These are phyloP conservation scores for Amniataba percoides DNA, from an alignment of 2,797 vertebrate genomes.

Conservation along the genomic window DNA sequence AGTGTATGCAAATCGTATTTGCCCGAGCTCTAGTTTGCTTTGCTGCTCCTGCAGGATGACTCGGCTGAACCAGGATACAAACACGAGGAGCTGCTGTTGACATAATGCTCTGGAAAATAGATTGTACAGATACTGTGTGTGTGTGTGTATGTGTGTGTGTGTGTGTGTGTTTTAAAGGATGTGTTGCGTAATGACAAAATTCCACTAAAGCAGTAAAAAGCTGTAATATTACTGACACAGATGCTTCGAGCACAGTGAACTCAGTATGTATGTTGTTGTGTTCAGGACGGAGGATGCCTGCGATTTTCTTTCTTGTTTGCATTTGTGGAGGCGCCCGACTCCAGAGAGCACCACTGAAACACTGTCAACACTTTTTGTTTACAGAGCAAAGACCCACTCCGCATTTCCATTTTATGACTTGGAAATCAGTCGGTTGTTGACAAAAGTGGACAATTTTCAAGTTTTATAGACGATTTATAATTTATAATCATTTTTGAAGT, in stretches of 20 bases:
- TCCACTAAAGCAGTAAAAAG: neutral
- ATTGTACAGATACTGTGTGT: neutral
- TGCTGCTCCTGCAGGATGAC: constrained; percentile 21
- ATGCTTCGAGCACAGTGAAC: too few relatives aligned
- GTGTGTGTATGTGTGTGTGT: neutral
- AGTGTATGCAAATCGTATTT: constrained; percentile 74
- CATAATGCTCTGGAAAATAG: constrained; percentile 16
- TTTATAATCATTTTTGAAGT: neutral
- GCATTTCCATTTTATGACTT: neutral
- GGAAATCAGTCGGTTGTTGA: neutral
- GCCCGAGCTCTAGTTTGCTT: constrained; percentile 37
- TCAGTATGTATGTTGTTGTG: too few relatives aligned
- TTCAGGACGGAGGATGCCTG: too few relatives aligned
- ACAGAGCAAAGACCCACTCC: neutral
- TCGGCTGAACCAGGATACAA: constrained; percentile 54
- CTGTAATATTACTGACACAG: neutral
- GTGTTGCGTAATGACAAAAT: neutral
- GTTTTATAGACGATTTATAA: neutral
- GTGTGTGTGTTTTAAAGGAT: neutral
- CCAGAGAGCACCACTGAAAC: neutral
- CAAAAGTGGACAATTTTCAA: neutral
- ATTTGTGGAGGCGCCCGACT: neutral
- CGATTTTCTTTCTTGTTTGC: too few relatives aligned
- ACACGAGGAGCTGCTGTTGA: constrained; percentile 46
- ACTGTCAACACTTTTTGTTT: neutral